Percentiles rank a stretch among this genome's conserved stretches.
Conservation (phyloP, 2,888 invertebrate genomes). For the Spilosoma lubricipeda region DNA sequence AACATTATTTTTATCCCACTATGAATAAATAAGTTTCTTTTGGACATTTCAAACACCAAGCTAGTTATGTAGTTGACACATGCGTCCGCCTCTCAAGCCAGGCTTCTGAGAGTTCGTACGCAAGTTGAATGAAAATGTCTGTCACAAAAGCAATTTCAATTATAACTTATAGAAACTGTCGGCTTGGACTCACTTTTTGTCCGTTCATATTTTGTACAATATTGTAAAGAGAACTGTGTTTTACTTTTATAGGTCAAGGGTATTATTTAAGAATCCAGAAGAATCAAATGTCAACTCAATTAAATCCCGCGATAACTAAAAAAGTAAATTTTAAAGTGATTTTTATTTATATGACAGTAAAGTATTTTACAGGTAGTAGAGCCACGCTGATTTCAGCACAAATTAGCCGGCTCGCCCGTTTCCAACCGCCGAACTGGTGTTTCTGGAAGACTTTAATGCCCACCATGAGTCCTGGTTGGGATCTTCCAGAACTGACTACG, state of each 20-base stretch:
- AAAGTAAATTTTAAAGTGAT: too few relatives aligned
- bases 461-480: too few relatives aligned
- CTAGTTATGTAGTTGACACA: not conserved
- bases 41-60: not conserved
- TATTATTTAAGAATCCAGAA: not conserved
- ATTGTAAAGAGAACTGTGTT: not conserved
- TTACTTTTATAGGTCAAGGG: not conserved
- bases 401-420: too few relatives aligned
- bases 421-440: too few relatives aligned
- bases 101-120: constrained; percentile 1
- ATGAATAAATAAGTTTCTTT: not conserved
- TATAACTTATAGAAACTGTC: constrained; percentile 26
- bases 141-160: constrained; percentile 14
- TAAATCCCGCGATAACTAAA: too few relatives aligned
- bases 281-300: too few relatives aligned
- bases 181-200: not conserved
- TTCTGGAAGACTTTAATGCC: too few relatives aligned
- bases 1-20: not conserved
- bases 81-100: not conserved
- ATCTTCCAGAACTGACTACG: too few relatives aligned
- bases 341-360: too few relatives aligned
- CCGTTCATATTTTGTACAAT: not conserved
- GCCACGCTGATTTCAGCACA: too few relatives aligned
- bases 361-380: too few relatives aligned
- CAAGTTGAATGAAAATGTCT: constrained; percentile 22